Conservation (phyloP, 2,888 invertebrate genomes). For the Allygus modestus region DNA sequence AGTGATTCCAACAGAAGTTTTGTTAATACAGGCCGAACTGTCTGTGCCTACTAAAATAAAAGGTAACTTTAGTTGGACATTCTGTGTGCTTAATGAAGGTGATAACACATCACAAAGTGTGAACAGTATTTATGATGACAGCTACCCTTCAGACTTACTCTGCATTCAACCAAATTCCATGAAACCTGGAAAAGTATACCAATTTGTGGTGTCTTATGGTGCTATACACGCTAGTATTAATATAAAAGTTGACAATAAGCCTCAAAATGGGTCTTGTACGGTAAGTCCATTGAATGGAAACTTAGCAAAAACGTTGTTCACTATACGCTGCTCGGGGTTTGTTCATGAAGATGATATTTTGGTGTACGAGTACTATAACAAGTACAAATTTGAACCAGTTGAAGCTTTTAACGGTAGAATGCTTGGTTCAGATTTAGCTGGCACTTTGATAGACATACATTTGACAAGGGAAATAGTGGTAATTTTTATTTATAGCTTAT, state of each 20-base stretch:
- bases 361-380: slow-evolving; percentile 8
- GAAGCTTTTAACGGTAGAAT: slow-evolving; percentile 1
- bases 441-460: neutral
- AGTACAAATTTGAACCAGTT: slow-evolving; percentile 10
- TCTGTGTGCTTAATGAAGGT: neutral
- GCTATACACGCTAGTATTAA: neutral
- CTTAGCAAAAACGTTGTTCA: neutral
- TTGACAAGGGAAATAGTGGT: slow-evolving; percentile 13
- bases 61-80: neutral
- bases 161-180: neutral
- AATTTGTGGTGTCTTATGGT: neutral
- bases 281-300: neutral
- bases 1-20: neutral
- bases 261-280: neutral
- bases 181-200: neutral
- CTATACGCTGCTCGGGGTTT: neutral
- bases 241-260: neutral
- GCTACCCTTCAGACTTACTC: slow-evolving; percentile 11
- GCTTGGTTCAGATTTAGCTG: neutral
- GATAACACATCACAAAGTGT: neutral
- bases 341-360: neutral
- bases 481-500: neutral
- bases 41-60: too few relatives aligned
- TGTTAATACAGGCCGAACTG: neutral
- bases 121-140: neutral